Conservation (phyloP, 2,888 invertebrate genomes). For the Noctua janthe region DNA sequence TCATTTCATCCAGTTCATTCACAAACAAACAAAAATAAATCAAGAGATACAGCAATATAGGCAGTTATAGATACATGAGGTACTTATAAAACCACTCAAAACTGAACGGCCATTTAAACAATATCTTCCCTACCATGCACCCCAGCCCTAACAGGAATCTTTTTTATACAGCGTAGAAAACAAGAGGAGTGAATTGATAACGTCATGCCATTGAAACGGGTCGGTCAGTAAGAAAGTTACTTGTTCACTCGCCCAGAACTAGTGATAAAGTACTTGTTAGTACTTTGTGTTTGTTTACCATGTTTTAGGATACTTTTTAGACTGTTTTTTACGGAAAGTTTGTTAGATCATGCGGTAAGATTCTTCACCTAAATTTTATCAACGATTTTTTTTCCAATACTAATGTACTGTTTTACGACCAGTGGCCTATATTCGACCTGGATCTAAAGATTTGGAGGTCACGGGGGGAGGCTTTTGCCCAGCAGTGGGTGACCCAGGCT, state of each 20-base stretch:
- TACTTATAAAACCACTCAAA: slow-evolving; percentile 7
- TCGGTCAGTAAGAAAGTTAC: slow-evolving; percentile 56
- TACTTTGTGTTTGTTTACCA: slow-evolving; percentile 39
- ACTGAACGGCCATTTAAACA: slow-evolving; percentile 29
- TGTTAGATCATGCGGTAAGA: too few species aligned
- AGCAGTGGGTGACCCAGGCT: too few species aligned
- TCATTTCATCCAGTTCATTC: too few species aligned
- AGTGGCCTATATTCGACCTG: too few species aligned
- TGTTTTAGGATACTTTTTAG: not conserved
- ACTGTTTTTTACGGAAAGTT: not conserved
- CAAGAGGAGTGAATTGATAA: slow-evolving; percentile 68
- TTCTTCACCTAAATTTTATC: too few species aligned
- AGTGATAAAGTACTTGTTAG: slow-evolving; percentile 55
- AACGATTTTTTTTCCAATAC: too few species aligned
- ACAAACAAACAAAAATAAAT: not conserved
- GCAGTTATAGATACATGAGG: not conserved
- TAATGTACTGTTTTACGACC: too few species aligned
- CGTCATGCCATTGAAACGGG: slow-evolving; percentile 71
- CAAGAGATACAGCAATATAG: not conserved
- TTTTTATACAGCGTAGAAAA: slow-evolving; percentile 63
- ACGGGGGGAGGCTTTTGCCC: too few species aligned
- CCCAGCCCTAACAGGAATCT: slow-evolving; percentile 33
- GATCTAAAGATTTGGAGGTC: too few species aligned
- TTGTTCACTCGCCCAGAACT: slow-evolving; percentile 55
- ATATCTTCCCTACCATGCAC: slow-evolving; percentile 18